Conservation (phyloP, 2,888 invertebrate species). For the Anthophora plumipes region DNA sequence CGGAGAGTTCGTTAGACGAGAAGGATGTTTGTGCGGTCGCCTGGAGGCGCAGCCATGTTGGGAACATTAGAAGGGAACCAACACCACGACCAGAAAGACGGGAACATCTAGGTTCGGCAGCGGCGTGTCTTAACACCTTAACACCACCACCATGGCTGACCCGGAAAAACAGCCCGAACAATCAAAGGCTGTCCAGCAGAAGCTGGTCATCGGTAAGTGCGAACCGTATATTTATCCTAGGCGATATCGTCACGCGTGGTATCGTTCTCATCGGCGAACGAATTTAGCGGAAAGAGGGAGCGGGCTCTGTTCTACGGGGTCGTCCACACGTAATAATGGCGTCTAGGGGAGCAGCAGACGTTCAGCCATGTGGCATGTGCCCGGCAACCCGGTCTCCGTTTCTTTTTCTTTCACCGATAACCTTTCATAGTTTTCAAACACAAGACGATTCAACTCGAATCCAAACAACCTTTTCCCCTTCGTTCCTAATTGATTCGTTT, state of each 20-base stretch:
- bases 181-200: slow-evolving; percentile 91
- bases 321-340: slow-evolving; percentile 76
- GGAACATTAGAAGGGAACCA: slow-evolving; percentile 85
- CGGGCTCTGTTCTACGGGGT: slow-evolving; percentile 20
- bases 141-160: slow-evolving; percentile 96
- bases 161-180: slow-evolving; percentile 94
- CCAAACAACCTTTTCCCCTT: background rate
- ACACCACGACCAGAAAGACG: slow-evolving; percentile 85
- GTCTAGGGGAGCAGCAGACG: slow-evolving; percentile 68
- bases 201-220: slow-evolving; percentile 94
- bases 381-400: slow-evolving; percentile 40
- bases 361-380: slow-evolving; percentile 80
- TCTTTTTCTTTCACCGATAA: too few relatives aligned
- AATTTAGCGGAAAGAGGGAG: slow-evolving; percentile 33
- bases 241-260: slow-evolving; percentile 20
- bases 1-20: slow-evolving; percentile 64
- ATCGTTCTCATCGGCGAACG: slow-evolving; percentile 21
- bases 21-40: slow-evolving; percentile 79
- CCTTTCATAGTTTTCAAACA: background rate
- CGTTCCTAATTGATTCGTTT: background rate
- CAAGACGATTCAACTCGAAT: background rate
- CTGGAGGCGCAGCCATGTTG: slow-evolving; percentile 83
- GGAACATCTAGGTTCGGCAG: slow-evolving; percentile 86
- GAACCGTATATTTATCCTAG: slow-evolving; percentile 4
- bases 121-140: slow-evolving; percentile 83